Evolutionary conservation across 1,140 invertebrate species (phyloP).

Genomic region (Drosophila persimilis): DNA sequence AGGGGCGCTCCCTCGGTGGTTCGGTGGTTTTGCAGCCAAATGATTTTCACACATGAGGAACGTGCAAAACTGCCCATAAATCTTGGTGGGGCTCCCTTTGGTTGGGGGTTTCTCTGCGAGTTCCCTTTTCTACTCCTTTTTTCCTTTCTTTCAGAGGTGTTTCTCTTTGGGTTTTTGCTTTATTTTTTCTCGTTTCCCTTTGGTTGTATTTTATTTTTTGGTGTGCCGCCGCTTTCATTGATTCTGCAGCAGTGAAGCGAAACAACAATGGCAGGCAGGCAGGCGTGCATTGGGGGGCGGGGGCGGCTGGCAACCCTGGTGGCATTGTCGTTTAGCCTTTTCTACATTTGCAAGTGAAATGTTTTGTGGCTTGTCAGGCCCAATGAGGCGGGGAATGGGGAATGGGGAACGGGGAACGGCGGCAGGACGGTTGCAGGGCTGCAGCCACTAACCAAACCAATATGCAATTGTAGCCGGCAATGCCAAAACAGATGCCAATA

Average conservation of each 20-base stretch:
- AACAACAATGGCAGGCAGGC: conserved; percentile 49
- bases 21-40: conserved; percentile 57
- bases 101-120: no score
- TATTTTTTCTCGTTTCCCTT: conserved; percentile 11
- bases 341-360: conserved; percentile 73
- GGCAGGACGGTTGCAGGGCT: conserved; percentile 2
- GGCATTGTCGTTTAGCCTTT: conserved; percentile 62
- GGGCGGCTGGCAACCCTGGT: conserved; percentile 22
- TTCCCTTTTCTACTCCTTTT: conserved; percentile 8
- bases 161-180: conserved; percentile 9
- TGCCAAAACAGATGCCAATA: conserved; percentile 49
- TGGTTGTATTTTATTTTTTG: conserved; percentile 15
- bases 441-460: conserved; percentile 45
- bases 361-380: conserved; percentile 64
- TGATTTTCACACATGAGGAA: conserved; percentile 79
- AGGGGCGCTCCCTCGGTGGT: neutral
- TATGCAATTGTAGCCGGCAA: conserved; percentile 64
- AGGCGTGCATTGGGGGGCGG: conserved; percentile 4
- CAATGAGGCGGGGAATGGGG: conserved; percentile 23
- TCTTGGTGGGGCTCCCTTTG: conserved; percentile 34
- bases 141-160: conserved; percentile 25
- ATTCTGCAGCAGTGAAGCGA: conserved; percentile 57
- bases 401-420: conserved; percentile 9
- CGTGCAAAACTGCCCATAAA: conserved; percentile 76
- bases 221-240: conserved; percentile 54